Evolutionary conservation across 2,797 vertebrate species (phyloP).

Genomic region (Cetoscarus ocellatus): DNA sequence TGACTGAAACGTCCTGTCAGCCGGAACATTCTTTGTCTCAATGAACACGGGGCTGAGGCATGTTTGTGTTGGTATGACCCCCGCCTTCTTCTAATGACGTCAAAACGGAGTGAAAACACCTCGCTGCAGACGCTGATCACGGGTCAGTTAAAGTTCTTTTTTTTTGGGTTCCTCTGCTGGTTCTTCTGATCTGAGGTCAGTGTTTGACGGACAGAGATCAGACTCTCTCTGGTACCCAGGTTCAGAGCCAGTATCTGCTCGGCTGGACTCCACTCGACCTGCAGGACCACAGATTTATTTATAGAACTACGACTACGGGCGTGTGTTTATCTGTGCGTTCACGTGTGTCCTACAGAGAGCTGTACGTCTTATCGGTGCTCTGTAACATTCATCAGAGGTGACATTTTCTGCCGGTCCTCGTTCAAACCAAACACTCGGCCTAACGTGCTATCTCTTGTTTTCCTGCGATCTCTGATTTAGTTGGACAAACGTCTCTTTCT

Average conservation of each 20-base stretch:
- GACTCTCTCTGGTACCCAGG: slow-evolving; percentile 64
- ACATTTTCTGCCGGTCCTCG: slow-evolving; percentile 68
- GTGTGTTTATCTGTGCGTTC: slow-evolving; percentile 45
- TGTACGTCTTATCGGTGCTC: slow-evolving; percentile 60
- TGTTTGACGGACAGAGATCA: slow-evolving; percentile 60
- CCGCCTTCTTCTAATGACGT: slow-evolving; percentile 48
- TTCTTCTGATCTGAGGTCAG: slow-evolving; percentile 59
- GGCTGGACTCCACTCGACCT: slow-evolving; percentile 78
- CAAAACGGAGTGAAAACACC: slow-evolving; percentile 57
- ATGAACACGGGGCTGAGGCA: slow-evolving; percentile 55
- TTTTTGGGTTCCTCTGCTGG: not conserved
- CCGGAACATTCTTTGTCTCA: slow-evolving; percentile 75
- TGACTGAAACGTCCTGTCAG: slow-evolving; percentile 79
- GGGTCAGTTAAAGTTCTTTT: slow-evolving; percentile 34
- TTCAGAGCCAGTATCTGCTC: slow-evolving; percentile 71
- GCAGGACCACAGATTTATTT: slow-evolving; percentile 72
- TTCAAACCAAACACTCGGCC: slow-evolving; percentile 73
- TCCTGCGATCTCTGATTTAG: slow-evolving; percentile 69
- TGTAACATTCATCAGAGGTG: slow-evolving; percentile 68
- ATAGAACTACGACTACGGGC: slow-evolving; percentile 58
- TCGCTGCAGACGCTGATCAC: slow-evolving; percentile 49
- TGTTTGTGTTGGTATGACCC: slow-evolving; percentile 80
- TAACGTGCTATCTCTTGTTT: slow-evolving; percentile 73
- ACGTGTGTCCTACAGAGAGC: slow-evolving; percentile 44
- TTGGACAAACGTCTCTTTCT: slow-evolving; percentile 76